phyloP scores from a whole-genome alignment of 2,797 vertebrate species.

The Peromyscus melanophrys region DNA sequence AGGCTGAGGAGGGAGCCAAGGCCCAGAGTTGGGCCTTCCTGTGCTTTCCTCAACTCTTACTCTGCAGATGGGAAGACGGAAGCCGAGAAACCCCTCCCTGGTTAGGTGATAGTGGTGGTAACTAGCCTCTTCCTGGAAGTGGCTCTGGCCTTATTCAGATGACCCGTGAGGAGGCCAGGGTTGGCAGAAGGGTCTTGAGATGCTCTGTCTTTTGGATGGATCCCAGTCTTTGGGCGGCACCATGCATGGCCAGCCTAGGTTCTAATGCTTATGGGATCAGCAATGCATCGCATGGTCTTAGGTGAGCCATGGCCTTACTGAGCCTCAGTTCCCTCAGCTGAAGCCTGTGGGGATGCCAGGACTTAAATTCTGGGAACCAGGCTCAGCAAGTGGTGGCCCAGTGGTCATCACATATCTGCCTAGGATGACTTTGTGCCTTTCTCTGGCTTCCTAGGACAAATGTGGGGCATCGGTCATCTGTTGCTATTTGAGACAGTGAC shows the following conservation, averaged over 20 bases:
- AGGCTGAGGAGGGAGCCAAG: background rate
- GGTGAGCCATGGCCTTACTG: background rate
- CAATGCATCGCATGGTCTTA: background rate
- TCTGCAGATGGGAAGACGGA: background rate
- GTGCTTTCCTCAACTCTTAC: background rate
- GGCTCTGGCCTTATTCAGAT: background rate
- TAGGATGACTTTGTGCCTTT: background rate
- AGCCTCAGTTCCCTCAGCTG: background rate
- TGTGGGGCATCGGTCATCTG: background rate
- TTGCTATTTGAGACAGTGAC: background rate
- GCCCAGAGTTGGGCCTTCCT: background rate
- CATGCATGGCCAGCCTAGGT: background rate
- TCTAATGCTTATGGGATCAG: background rate
- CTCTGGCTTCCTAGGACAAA: conserved; percentile 18
- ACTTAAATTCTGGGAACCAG: background rate
- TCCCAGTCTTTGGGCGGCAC: background rate
- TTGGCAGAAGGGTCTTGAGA: background rate
- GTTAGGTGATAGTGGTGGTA: background rate
- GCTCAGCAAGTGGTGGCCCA: background rate
- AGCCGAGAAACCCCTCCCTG: background rate
- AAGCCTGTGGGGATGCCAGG: background rate
- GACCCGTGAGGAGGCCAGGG: background rate
- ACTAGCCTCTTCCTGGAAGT: background rate
- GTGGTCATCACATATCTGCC: background rate
- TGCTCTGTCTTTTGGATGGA: background rate